Evolutionary conservation across 2,888 invertebrate genomes (phyloP).

Genomic region (Cryptocheilus praepositus): DNA sequence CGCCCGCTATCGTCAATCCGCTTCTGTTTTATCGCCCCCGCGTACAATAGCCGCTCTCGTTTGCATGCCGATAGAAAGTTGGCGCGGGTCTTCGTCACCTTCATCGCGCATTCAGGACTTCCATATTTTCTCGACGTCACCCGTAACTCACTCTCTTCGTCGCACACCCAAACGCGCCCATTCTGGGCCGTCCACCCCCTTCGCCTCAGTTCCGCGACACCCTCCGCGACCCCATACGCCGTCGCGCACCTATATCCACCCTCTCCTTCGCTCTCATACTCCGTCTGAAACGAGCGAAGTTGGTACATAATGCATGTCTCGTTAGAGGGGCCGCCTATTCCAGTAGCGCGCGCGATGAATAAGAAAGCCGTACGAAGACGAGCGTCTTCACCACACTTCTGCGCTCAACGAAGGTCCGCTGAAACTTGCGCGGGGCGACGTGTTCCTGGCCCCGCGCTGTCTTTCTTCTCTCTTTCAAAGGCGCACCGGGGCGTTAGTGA

Average conservation of each 20-base stretch:
- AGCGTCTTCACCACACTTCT: conserved; percentile 3
- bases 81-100: conserved; percentile 21
- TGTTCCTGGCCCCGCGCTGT: not conserved
- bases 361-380: conserved; percentile 37
- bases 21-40: conserved; percentile 1
- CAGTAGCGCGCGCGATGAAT: conserved; percentile 36
- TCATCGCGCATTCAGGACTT: conserved; percentile 22
- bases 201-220: not conserved
- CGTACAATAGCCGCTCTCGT: conserved; percentile 7
- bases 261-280: not conserved
- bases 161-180: conserved; percentile 25
- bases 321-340: conserved; percentile 41
- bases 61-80: conserved; percentile 27
- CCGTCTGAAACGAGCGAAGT: conserved; percentile 34
- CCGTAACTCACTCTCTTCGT: conserved; percentile 14
- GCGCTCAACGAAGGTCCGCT: not conserved
- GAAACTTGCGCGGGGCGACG: conserved; percentile 2
- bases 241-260: not conserved
- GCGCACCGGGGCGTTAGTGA: too few species aligned
- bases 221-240: conserved; percentile 7
- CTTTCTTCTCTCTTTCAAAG: too few species aligned
- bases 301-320: conserved; percentile 57
- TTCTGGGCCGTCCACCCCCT: conserved; percentile 9
- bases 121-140: conserved; percentile 36
- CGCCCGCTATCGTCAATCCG: conserved; percentile 3